Evolutionary conservation across 2,113 vertebrate genomes (phyloP), one percentile per base, ranked within the genome.

Genomic region (Calypte anna): DNA sequence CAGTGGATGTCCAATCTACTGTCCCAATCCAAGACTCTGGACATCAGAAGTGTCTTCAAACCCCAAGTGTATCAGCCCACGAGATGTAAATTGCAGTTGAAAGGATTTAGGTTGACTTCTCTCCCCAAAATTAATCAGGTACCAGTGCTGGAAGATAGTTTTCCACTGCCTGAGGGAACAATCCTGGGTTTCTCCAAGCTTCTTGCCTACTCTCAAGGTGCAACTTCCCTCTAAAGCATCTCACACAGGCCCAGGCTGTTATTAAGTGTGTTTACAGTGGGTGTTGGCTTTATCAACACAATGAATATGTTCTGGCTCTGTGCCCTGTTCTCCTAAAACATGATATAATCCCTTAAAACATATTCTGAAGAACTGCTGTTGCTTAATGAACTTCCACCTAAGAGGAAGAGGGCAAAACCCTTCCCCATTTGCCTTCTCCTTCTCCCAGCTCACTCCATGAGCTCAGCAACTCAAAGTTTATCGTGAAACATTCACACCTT

Each of bases 261-360:
- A 50, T 66, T 43, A 43, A 43, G 67, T 21, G 33, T 84, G 75
- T 77, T 91, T 72, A 46, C 59, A 51, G 30, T 21, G 68, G 62
- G 54, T 7, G 30, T 82, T 86, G n/a, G 72, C 63, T 82, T 96
- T 86, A 95, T 73, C 82, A 53, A 40, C 82, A 90, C 90, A 90
- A 88, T 90, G 82, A 58, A 51, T 36, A 55, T 44, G 38, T 16
- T 36, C 75, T 79, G 82, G 70, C 85, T 53, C 64, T 11, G 0
- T 24, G 85, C 93, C 81, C 54, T n/a, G 1, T 68, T 77, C 72
- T 85, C 72, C 72, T 73, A 28, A 28, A 80, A 36, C 48, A 20
- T 43, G 92, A 91, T 40, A 73, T 16, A 73, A 93, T 58, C 67
- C 95, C 72, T 76, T 16, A 23, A 54, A 95, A 62, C 92, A 44